Conservation (phyloP, 2,888 invertebrate genomes). For the Syritta pipiens region DNA sequence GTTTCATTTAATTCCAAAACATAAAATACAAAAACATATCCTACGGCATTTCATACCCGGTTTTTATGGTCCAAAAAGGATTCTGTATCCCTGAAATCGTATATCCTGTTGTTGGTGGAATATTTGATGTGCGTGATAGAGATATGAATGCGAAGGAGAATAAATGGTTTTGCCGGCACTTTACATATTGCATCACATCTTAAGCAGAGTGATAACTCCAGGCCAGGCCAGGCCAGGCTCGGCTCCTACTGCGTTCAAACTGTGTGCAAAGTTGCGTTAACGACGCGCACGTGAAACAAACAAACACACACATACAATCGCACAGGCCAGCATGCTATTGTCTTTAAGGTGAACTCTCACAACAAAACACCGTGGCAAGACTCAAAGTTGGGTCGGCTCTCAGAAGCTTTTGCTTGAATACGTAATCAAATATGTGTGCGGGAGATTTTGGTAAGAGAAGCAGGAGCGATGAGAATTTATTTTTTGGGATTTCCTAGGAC, state of each 20-base stretch:
- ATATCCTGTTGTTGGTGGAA: not conserved
- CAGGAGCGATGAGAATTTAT: not conserved
- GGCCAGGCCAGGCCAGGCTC: too few species aligned
- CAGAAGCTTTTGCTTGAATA: slow-evolving; percentile 2
- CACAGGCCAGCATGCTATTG: not conserved
- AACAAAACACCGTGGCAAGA: too few species aligned
- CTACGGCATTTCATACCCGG: slow-evolving; percentile 9
- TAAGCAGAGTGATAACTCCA: too few species aligned
- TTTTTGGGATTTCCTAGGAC: slow-evolving; percentile 2
- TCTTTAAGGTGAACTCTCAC: slow-evolving; percentile 29
- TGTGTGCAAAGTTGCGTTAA: slow-evolving; percentile 1
- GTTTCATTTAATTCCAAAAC: slow-evolving; percentile 50
- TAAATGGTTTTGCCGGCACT: slow-evolving; percentile 33
- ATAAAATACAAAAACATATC: slow-evolving; percentile 38
- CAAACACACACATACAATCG: not conserved
- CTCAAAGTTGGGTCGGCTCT: too few species aligned
- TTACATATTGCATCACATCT: slow-evolving; percentile 41
- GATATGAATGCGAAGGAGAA: slow-evolving; percentile 44
- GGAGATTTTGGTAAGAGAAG: not conserved
- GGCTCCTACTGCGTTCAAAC: slow-evolving; percentile 33
- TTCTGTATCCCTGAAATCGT: slow-evolving; percentile 27
- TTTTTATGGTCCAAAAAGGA: slow-evolving; percentile 38
- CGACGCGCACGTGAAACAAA: not conserved
- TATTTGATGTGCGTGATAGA: slow-evolving; percentile 11
- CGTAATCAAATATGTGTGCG: slow-evolving; percentile 2